Base-by-base conservation (phyloP, 2,888 invertebrate species). In the Acanthococcus lagerstroemiae region DNA sequence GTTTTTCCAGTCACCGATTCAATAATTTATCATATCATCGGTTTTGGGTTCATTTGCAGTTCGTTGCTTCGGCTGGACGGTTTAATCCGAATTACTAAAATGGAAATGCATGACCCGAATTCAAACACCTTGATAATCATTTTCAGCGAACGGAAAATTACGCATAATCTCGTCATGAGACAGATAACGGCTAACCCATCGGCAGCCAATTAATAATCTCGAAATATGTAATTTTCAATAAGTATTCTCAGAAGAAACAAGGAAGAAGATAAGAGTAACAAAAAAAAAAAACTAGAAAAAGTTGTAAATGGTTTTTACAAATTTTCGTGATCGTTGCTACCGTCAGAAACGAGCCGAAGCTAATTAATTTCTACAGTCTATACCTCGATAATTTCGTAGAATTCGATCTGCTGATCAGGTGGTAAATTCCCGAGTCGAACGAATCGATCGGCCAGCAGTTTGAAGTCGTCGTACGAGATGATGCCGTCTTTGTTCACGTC, bases 401-500 rank as follows among this genome's bases (percentile, higher is more conserved):
- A 90, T 74, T 88, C 88, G 66, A 80, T 77, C 4, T 84, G 82
- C 66, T 85, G 84, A 67, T 81, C 76, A 0, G 82, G 80, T 26
- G 83, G 79, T 30, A 90, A 78, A 73, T 90, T 86, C 0, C 90
- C 90, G 69, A 90, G 78, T 69, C 84, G 81, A 67, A 83, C 83
- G 76, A 90, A 90, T 73, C 88, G 79, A 70, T 87, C 83, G 0
- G 83, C 84, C 71, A 90, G 78, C 54, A 90, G 80, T 73, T 81
- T 80, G 76, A 88, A 89, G 75, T 91, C 90, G 72, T 89, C 88
- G 75, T 81, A 89, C 1, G 89, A 88, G 72, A 90, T 84, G 69
- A 90, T 84, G 0, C 90, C 90, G 72, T 91, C 90, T 74, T 88
- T 89, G 77, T 91, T 90, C 0, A 91, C 83, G 75, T 91, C 90